Conservation (phyloP, 2,113 vertebrate species). For the Melierax canorus region DNA sequence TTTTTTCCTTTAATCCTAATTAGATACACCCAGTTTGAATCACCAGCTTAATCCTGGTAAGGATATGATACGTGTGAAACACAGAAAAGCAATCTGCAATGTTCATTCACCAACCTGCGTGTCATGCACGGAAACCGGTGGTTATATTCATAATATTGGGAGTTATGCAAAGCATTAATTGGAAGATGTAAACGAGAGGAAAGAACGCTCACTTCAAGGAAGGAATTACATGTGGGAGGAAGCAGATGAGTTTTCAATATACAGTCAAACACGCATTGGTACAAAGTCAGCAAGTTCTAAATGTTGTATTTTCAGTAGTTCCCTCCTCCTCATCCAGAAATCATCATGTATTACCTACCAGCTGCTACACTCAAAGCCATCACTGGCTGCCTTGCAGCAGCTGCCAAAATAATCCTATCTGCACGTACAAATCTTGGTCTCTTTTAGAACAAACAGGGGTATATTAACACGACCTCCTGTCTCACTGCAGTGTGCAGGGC, state of each 20-base stretch:
- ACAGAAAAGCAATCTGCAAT: rapidly evolving
- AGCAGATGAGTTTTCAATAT: not conserved
- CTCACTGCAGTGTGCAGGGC: not conserved
- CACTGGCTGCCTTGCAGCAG: not conserved
- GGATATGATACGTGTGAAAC: not conserved
- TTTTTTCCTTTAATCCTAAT: not conserved
- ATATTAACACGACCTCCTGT: not conserved
- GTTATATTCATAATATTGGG: not conserved
- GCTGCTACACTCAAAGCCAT: not conserved
- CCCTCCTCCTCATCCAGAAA: not conserved
- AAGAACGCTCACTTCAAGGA: not conserved
- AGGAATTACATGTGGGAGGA: not conserved
- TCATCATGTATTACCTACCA: not conserved
- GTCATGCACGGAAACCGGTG: rapidly evolving
- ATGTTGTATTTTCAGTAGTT: not conserved
- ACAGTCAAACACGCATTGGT: not conserved
- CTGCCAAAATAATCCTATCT: not conserved
- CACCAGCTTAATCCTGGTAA: not conserved
- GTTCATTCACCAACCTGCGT: not conserved
- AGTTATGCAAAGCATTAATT: not conserved
- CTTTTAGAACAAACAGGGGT: not conserved
- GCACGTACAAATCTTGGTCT: rapidly evolving
- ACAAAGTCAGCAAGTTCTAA: not conserved
- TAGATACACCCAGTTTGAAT: not conserved
- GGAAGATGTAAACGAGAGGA: not conserved